Evolutionary conservation across 1,140 invertebrate genomes (phyloP).

Genomic region (Penaeus indicus): DNA sequence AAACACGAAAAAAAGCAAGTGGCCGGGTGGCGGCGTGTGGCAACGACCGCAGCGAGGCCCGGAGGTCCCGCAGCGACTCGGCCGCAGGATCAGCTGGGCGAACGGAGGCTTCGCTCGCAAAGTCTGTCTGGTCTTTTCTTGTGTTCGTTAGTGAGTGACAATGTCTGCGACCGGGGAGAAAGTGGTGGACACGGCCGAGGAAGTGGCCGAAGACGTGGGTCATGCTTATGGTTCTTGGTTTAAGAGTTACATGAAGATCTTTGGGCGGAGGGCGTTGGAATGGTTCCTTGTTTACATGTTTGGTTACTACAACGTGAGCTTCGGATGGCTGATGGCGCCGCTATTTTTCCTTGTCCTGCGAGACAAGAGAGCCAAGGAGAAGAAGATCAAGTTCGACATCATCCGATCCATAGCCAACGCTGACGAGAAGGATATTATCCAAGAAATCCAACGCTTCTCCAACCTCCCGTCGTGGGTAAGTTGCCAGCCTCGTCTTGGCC

Average conservation of each 20-base stretch:
- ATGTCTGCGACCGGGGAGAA: background rate
- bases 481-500: constrained; percentile 29
- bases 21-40: too few relatives aligned
- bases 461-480: constrained; percentile 93
- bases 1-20: too few relatives aligned
- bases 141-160: too few relatives aligned
- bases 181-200: constrained; percentile 48
- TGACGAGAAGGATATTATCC: constrained; percentile 88
- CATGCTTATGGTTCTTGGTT: constrained; percentile 62
- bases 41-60: too few relatives aligned
- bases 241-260: constrained; percentile 60
- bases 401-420: constrained; percentile 83
- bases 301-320: constrained; percentile 87
- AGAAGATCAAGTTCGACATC: constrained; percentile 81
- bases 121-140: too few relatives aligned
- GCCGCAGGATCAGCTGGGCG: too few relatives aligned
- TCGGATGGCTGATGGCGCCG: constrained; percentile 89
- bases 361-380: constrained; percentile 82
- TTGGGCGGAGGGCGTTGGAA: constrained; percentile 59
- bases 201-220: constrained; percentile 48
- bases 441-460: constrained; percentile 79
- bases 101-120: too few relatives aligned
- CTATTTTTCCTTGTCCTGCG: constrained; percentile 84
- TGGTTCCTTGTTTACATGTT: constrained; percentile 77
- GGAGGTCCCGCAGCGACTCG: too few relatives aligned